A percentile compares a stretch with the other conserved stretches of the same genome.
Conservation (phyloP, 2,888 invertebrate genomes). For the Crossocerus cetratus region DNA sequence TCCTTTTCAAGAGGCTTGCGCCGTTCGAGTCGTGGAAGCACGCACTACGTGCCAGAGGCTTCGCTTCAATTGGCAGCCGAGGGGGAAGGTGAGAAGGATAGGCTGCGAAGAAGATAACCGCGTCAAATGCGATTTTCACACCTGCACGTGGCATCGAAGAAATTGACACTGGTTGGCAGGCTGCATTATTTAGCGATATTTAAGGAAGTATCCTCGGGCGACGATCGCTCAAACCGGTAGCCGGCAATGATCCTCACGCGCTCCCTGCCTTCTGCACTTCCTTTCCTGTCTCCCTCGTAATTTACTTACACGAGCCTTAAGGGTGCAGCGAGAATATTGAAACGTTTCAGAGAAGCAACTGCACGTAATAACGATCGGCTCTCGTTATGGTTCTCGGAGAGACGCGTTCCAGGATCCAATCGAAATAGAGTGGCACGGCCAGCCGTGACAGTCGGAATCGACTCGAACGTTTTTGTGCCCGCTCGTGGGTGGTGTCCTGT, state of each 20-base stretch:
- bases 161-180: slow-evolving; percentile 35
- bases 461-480: slow-evolving; percentile 10
- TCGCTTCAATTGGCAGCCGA: slow-evolving; percentile 17
- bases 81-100: slow-evolving; percentile 16
- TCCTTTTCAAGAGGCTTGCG: neutral
- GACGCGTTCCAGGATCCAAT: too few relatives aligned
- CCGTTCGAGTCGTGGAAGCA: neutral
- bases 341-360: too few relatives aligned
- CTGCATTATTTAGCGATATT: slow-evolving; percentile 45
- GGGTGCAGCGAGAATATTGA: too few relatives aligned
- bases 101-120: slow-evolving; percentile 37
- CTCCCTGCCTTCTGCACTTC: neutral
- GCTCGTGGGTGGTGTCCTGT: slow-evolving; percentile 24
- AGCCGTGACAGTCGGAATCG: too few relatives aligned
- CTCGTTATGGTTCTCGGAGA: too few relatives aligned
- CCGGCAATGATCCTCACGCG: slow-evolving; percentile 10
- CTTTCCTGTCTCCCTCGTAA: neutral
- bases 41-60: slow-evolving; percentile 17
- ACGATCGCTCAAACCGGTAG: slow-evolving; percentile 37
- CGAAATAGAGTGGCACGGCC: too few relatives aligned
- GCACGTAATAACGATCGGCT: too few relatives aligned
- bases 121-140: slow-evolving; percentile 45
- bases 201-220: slow-evolving; percentile 33
- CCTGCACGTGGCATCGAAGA: slow-evolving; percentile 23
- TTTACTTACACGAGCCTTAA: too few relatives aligned